Conservation (phyloP, 2,888 invertebrate genomes). For the Monoplex corrugatus region DNA sequence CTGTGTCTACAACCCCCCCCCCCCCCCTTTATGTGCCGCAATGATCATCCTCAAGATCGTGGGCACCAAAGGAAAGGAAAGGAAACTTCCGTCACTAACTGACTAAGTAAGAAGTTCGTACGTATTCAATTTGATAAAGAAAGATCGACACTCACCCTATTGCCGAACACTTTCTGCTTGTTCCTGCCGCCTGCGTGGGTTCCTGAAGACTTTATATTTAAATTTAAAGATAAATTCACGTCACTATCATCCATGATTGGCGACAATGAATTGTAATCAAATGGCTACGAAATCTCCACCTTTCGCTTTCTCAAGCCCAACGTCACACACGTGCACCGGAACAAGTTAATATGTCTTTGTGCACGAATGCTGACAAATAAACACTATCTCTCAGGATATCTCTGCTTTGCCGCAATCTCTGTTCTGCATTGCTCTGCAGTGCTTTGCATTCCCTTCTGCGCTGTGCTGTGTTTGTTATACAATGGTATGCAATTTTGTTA, state of each 20-base stretch:
- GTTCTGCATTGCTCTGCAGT: too few species aligned
- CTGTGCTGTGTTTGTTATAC: too few species aligned
- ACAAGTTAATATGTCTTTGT: not conserved
- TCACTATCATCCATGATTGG: not conserved
- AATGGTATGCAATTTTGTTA: too few species aligned
- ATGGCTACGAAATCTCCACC: not conserved
- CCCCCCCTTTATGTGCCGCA: too few species aligned
- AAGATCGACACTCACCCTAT: conserved; percentile 35
- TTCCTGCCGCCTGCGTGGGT: not conserved
- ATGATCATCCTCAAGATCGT: too few species aligned
- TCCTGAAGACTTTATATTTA: not conserved
- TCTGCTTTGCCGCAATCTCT: too few species aligned
- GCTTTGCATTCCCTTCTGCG: too few species aligned
- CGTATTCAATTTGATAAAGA: conserved; percentile 50
- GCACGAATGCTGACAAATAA: not conserved
- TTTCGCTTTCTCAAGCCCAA: not conserved
- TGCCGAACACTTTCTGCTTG: not conserved
- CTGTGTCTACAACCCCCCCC: too few species aligned
- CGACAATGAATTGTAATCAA: not conserved
- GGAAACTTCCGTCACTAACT: too few species aligned
- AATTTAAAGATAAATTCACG: not conserved
- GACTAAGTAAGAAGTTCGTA: too few species aligned
- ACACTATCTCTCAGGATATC: too few species aligned
- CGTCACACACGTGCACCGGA: not conserved
- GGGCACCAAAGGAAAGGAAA: too few species aligned